Evolutionary conservation across 2,113 vertebrate species (phyloP).

Genomic region (Peromyscus californicus): DNA sequence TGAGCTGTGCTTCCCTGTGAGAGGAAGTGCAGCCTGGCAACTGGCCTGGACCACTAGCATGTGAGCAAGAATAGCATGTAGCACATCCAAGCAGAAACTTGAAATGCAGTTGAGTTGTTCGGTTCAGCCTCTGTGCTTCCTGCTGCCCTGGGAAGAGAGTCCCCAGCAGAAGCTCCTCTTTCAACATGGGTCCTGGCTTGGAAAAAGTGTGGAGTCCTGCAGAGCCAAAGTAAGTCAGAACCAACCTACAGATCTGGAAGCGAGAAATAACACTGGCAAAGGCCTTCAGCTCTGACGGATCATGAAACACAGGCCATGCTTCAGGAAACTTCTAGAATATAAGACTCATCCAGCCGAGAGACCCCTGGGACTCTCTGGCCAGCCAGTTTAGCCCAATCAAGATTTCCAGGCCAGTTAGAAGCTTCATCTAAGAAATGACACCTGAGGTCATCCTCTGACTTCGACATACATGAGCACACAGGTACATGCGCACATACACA

Average conservation of each 20-base stretch:
- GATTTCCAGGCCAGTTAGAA: neutral
- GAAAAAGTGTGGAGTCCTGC: neutral
- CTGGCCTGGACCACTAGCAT: neutral
- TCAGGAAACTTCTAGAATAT: neutral
- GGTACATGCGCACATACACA: neutral
- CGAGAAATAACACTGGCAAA: neutral
- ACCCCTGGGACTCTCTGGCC: neutral
- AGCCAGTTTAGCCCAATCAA: neutral
- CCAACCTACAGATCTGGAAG: neutral
- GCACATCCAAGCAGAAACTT: neutral
- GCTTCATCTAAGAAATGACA: neutral
- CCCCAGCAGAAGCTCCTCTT: neutral
- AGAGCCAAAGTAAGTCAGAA: neutral
- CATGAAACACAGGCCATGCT: neutral
- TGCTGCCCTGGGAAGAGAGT: neutral
- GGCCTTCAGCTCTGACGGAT: neutral
- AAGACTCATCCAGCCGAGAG: neutral
- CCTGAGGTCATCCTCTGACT: neutral
- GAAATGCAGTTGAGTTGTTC: neutral
- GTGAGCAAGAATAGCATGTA: neutral
- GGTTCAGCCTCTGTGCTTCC: neutral
- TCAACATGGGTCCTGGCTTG: neutral
- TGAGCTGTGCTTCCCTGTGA: neutral
- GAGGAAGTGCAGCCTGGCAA: neutral
- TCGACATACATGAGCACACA: neutral